phyloP scores from a whole-genome alignment of 2,888 invertebrate genomes.

The Empis stercorea region DNA sequence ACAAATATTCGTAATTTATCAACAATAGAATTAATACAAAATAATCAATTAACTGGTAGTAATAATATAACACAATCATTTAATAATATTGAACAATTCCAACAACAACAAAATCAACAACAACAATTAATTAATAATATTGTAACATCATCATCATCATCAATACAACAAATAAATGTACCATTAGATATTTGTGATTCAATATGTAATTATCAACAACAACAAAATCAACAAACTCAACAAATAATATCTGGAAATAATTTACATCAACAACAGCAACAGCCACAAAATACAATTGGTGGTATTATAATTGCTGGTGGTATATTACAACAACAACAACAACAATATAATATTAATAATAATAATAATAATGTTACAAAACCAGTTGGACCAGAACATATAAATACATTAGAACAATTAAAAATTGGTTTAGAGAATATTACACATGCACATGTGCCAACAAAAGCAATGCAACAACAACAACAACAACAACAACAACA shows the following conservation, averaged over 20 bases:
- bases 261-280: constrained; percentile 5
- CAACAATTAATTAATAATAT: constrained; percentile 19
- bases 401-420: constrained; percentile 42
- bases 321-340: neutral
- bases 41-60: constrained; percentile 3
- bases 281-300: neutral
- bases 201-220: constrained; percentile 18
- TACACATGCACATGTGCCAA: constrained; percentile 39
- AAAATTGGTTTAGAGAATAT: constrained; percentile 45
- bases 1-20: neutral
- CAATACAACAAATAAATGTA: no score
- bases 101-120: constrained; percentile 21
- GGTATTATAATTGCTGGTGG: neutral
- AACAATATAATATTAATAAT: constrained; percentile 3
- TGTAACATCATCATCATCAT: constrained; percentile 18
- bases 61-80: constrained; percentile 15
- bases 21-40: constrained; percentile 1
- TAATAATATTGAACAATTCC: constrained; percentile 18
- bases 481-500: constrained; percentile 9
- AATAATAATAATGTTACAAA: constrained; percentile 7
- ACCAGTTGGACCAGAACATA: constrained; percentile 35
- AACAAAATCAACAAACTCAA: constrained; percentile 3
- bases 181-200: constrained; percentile 22
- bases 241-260: neutral
- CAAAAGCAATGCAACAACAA: constrained; percentile 11